Base-by-base conservation (phyloP, 2,888 invertebrate genomes). In the Drosophila robusta region DNA sequence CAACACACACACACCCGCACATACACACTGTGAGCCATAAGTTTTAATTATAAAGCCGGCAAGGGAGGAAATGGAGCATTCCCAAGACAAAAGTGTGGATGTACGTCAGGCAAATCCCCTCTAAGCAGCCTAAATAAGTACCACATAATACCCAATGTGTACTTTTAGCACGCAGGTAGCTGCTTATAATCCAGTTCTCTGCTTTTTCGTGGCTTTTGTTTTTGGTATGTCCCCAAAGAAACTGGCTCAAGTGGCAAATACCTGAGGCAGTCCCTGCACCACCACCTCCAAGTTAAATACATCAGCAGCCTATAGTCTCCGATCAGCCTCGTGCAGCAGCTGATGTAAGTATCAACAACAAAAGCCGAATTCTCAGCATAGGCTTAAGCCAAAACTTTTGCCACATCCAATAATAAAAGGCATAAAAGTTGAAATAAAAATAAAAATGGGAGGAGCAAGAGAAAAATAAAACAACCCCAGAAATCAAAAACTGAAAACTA, bases 51-150 rank as follows among this genome's bases (percentile, higher is more conserved):
- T 75, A 67, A 71, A 36, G n/a, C n/a, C 45, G 38, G 42, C 62
- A 39, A 50, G 26, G 5, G 34, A 9, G 34, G 36, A 36, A 47
- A 51, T 39, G 14, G 54, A 12, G 47, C 61, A 52, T 49, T 45
- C 12, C 39, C 26, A 49, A 55, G 58, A 61, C 57, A 52, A 54
- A 56, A 58, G 55, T 14, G 32, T 1, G 34, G 32, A 51, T 49
- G 7, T 29, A 67, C 41, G 46, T 24, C 67, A 65, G 49, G 61
- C 26, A 84, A 85, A 89, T 88, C 89, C 76, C 56, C 71, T 56
- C 45, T 89, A 84, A 89, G 87, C 57, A 73, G 71, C 70, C 74
- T 87, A 78, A 87, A 71, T 87, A 89, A 85, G 86, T 89, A 85
- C 84, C 84, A 80, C 74, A 88, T 88, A 86, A 85, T 85, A 66